phyloP scores from a whole-genome alignment of 23 tunicate genomes.

The Halocynthia aurantium region DNA sequence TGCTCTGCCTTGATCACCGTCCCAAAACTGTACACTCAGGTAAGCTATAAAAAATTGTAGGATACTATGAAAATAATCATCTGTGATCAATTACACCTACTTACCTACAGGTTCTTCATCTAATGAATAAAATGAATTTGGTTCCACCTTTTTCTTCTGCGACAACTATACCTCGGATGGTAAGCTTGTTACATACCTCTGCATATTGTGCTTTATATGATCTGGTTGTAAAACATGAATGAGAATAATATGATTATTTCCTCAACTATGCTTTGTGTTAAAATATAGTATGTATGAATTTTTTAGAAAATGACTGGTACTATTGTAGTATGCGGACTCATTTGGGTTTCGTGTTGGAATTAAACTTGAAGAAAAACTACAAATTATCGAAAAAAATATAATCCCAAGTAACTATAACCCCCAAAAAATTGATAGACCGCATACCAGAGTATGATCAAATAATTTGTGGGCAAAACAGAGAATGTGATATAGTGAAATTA shows the following conservation, averaged over 20 bases:
- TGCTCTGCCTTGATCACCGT: slow-evolving; percentile 72
- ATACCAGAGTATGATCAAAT: too few relatives aligned
- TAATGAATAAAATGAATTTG: slow-evolving; percentile 87
- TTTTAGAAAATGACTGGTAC: too few relatives aligned
- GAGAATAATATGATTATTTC: not conserved
- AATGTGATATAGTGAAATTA: not conserved
- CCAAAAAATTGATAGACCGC: too few relatives aligned
- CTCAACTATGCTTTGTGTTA: too few relatives aligned
- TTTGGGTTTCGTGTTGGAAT: too few relatives aligned
- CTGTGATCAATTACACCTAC: not conserved
- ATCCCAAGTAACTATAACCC: not conserved
- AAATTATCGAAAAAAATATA: too few relatives aligned
- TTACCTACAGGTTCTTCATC: slow-evolving; percentile 38
- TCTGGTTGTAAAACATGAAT: not conserved
- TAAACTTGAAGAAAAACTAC: too few relatives aligned
- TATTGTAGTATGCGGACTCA: too few relatives aligned
- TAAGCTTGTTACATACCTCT: not conserved
- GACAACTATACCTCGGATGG: slow-evolving; percentile 42
- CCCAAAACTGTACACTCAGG: slow-evolving; percentile 75
- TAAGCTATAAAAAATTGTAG: not conserved
- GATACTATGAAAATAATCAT: not conserved
- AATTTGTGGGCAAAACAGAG: not conserved
- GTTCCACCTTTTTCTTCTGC: slow-evolving; percentile 63
- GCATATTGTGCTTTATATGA: not conserved
- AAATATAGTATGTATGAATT: too few relatives aligned